Base-by-base conservation (phyloP, 2,113 vertebrate species). In the Cochlearius cochlearius region DNA sequence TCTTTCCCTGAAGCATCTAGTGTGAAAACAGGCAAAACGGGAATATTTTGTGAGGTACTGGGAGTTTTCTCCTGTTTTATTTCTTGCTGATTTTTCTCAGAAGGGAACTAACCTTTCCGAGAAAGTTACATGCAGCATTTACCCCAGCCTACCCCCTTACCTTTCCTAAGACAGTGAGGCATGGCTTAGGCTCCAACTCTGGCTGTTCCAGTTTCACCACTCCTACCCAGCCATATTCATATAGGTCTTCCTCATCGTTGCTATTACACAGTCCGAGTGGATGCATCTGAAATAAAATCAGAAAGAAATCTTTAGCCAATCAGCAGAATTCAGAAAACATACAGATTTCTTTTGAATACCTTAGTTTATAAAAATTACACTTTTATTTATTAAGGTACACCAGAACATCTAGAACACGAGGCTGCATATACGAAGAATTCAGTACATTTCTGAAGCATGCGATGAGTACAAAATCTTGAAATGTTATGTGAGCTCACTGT, bases 151-250 rank as follows among this genome's bases (percentile, higher is more conserved):
- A 17, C 34, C 17, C 15, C 23, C 79, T 90, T 98, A 99, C 99
- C 99, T 99, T 99, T 97, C 99, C 99, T 82, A 99, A 97, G 62
- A 99, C 99, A 11, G 99, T 99, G 90, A 99, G 99, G 38, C 99
- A 99, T n/a, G 98, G 98, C 92, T 99, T 99, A 3, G 99, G 99
- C 96, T 99, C 99, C 98, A 99, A 45, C 95, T 99, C 99, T 0
- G 99, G 99, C 96, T 99, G 99, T 94, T 99, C 99, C 96, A 99
- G 97, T 96, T 99, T 99, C 96, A 99, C 99, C 97, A 99, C 99
- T n/a, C 99, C 99, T n/a, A 99, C 99, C 99, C 99, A 99, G 97
- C 99, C 99, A 2, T 99, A 99, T 86, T 99, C 99, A 29, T 99
- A 99, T 9, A 99, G 97, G 94, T 99, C 99, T 94, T 99, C 99